Evolutionary conservation across 2,113 vertebrate genomes (phyloP), one percentile per base, ranked within the genome.

Genomic region (Tenrec ecaudatus): DNA sequence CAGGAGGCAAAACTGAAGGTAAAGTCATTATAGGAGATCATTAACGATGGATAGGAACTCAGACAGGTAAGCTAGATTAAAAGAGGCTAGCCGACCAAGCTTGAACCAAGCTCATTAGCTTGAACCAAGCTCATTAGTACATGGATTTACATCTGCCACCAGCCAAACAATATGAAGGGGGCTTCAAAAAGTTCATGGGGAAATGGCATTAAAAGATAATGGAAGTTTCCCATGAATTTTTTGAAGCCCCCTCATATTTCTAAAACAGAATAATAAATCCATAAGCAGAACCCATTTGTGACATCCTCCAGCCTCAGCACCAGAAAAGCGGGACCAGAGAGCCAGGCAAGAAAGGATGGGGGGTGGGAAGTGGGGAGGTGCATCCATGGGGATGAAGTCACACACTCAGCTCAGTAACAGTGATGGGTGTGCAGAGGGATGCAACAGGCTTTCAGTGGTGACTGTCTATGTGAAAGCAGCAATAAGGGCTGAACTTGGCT

Each of bases 1-100:
- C 90, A 90, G 80, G 76, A 92, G 96, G 92, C 88, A 97, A 93
- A 96, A 97, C 86, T 91, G 95, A 97, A 96, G 95, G 95, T 64
- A 80, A 96, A 96, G 88, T 71, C 95, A 96, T 94, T 97, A 96
- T 2, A 94, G 94, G 53, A 95, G 95, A 95, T 97, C 90, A 92
- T 97, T 97, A 96, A 95, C 90, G 86, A 80, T 86, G 86, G 77
- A 91, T 94, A 97, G 86, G 81, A 90, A 94, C 86, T 96, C 89
- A 90, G 93, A 94, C 31, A 92, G 90, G 77, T 38, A 80, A 60
- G 92, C 92, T 83, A 95, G 94, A 96, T 97, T 96, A 95, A 95
- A 96, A 94, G 89, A 92, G 82, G 89, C 58, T 4, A 92, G 81
- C 87, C 87, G 84, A 96, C 91, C 76, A 88, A 83, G 75, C 62